Percentiles rank a stretch among this genome's conserved stretches.
phyloP scores from a whole-genome alignment of 1,140 invertebrate genomes.

The Alviniconcha marisindica region DNA sequence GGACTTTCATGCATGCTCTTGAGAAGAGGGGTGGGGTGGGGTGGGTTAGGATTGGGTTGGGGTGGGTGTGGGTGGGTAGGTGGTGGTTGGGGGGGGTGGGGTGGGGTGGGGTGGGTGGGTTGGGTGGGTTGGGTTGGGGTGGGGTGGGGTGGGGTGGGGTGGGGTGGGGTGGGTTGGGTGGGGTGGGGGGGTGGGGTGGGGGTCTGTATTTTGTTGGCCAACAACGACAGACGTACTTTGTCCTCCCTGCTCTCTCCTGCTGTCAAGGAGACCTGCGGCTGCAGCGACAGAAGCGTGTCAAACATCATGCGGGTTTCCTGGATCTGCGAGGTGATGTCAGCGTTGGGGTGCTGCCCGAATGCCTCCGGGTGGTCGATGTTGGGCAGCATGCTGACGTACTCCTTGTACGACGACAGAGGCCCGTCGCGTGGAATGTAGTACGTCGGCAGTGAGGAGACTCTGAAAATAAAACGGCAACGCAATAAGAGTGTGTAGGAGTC shows the following conservation, averaged over 20 bases:
- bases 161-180: too few species aligned
- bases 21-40: too few species aligned
- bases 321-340: constrained; percentile 77
- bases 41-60: too few species aligned
- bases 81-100: too few species aligned
- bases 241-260: constrained; percentile 73
- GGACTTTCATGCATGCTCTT: too few species aligned
- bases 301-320: constrained; percentile 75
- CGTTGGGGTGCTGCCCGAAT: constrained; percentile 80
- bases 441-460: constrained; percentile 72
- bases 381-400: constrained; percentile 86
- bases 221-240: constrained; percentile 59
- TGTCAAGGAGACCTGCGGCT: constrained; percentile 69
- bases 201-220: too few species aligned
- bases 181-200: too few species aligned
- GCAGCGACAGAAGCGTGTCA: constrained; percentile 75
- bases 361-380: constrained; percentile 87
- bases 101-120: too few species aligned
- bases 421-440: constrained; percentile 91
- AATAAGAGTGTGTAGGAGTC: constrained; percentile 58
- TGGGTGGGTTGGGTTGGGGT: too few species aligned
- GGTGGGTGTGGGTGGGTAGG: too few species aligned
- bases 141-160: too few species aligned
- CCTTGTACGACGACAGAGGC: constrained; percentile 86
- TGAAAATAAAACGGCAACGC: constrained; percentile 49